Evolutionary conservation across 2,797 vertebrate species (phyloP), one percentile per base, ranked within the genome.

Genomic region (Coregonus suidteri): DNA sequence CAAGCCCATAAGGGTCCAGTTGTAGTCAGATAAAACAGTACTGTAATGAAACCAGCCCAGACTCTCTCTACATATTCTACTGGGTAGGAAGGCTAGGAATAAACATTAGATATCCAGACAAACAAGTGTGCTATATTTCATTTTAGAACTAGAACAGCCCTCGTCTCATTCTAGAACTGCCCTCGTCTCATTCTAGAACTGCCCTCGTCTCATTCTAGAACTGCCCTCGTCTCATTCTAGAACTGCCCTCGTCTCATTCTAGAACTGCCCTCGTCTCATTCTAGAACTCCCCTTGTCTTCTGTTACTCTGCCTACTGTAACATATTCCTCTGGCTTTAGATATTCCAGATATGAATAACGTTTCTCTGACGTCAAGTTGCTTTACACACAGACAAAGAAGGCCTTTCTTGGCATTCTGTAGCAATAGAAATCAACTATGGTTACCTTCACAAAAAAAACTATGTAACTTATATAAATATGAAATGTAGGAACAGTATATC

Each of bases 401-500:
- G 25, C 25, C 1, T 25, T 25, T 25, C 25, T 25, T 25, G 25
- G 1, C 25, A 25, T 25, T 25, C 59, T 30, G 9, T 30, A 64
- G 18, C 4, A 25, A 11, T 30, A 64, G 7, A 59, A 18, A 69
- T 69, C 34, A 35, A 15, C 31, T 18, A 35, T 18, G 25, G 25
- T 25, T 25, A 25, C 25, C 25, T 25, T 25, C 25, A 25, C 25
- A 25, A 25, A 25, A 1, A 25, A 25, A 35, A 37, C 4, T 3
- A n/a, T 75, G 77, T 67, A 85, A 64, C 80, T 80, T 69, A 66
- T 20, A 53, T 30, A 41, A 52, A 66, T 56, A 77, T 75, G 82
- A 64, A 75, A 71, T 81, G 82, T 83, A 88, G 67, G 4, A 56
- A 73, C 69, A 78, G 18, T 75, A 73, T 4, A 69, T 71, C 67